phyloP scores from a whole-genome alignment of 1,140 invertebrate genomes.

The Papilio polyxenes region DNA sequence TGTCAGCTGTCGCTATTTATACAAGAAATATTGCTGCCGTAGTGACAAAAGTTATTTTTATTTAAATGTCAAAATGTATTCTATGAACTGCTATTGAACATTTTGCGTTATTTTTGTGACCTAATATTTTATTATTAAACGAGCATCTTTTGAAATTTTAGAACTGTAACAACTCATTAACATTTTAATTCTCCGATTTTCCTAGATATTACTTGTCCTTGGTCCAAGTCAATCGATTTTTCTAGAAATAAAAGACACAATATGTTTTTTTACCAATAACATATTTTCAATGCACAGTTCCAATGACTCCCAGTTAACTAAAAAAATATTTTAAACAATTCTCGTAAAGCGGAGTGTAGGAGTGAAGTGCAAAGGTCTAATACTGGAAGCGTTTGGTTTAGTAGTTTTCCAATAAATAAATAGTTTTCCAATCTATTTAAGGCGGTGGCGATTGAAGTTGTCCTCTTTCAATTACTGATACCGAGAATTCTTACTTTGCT shows the following conservation, averaged over 20 bases:
- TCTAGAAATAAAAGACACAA: too few species aligned
- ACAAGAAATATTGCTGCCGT: neutral
- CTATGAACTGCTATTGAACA: neutral
- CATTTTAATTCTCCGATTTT: neutral
- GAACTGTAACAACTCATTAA: neutral
- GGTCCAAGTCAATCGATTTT: neutral
- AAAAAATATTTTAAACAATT: neutral
- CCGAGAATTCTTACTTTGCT: neutral
- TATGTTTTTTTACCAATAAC: too few species aligned
- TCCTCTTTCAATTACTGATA: neutral
- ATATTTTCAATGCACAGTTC: neutral
- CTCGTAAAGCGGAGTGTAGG: neutral
- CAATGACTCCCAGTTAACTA: neutral
- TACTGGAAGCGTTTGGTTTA: neutral
- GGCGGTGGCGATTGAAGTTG: neutral
- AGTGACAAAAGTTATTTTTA: neutral
- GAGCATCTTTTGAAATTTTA: neutral
- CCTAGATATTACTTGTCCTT: too few species aligned
- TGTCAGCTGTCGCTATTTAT: constrained; percentile 10
- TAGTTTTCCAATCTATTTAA: constrained; percentile 19
- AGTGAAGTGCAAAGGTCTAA: neutral
- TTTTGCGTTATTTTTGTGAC: neutral
- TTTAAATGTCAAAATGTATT: constrained; percentile 4
- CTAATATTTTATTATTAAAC: neutral
- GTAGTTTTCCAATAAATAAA: constrained; percentile 33